Percentiles rank a stretch among this genome's conserved stretches.
Conservation (phyloP, 1,140 invertebrate genomes). For the Drosophila paulistorum region DNA sequence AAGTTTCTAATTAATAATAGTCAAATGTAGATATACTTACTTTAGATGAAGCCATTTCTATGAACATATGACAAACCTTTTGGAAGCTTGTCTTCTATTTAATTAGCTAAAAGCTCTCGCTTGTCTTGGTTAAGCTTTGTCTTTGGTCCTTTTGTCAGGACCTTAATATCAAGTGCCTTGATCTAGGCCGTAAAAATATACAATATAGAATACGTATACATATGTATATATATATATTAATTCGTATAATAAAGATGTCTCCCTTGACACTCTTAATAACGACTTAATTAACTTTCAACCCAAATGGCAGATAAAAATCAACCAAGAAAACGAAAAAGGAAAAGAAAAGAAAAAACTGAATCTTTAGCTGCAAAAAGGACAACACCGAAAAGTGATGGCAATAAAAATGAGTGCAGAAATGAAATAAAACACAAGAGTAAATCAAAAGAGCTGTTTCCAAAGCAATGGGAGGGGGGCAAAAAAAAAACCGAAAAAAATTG, state of each 20-base stretch:
- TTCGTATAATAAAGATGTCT: conserved; percentile 51
- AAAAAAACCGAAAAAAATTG: conserved; percentile 39
- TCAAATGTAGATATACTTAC: too few species aligned
- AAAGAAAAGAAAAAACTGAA: conserved; percentile 14
- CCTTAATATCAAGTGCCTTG: conserved; percentile 64
- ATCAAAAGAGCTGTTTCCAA: conserved; percentile 38
- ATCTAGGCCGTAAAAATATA: conserved; percentile 69
- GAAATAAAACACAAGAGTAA: conserved; percentile 43
- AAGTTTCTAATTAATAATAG: too few species aligned
- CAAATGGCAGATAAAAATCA: conserved; percentile 66
- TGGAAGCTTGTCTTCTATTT: conserved; percentile 41
- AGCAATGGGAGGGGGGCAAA: conserved; percentile 18
- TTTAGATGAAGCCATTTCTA: conserved; percentile 4
- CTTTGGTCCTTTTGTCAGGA: conserved; percentile 19
- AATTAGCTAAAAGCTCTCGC: conserved; percentile 66
- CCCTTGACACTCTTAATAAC: conserved; percentile 68
- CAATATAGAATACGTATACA: conserved; percentile 15
- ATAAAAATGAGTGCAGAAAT: conserved; percentile 59
- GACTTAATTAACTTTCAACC: conserved; percentile 66
- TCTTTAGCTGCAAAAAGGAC: not conserved
- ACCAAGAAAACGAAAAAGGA: conserved; percentile 44
- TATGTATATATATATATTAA: conserved; percentile 24
- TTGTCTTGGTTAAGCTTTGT: conserved; percentile 30
- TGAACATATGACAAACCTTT: conserved; percentile 23
- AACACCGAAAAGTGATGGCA: conserved; percentile 30